Conservation (phyloP, 1,140 invertebrate genomes). For the Stenopsyche tienmushanensis region DNA sequence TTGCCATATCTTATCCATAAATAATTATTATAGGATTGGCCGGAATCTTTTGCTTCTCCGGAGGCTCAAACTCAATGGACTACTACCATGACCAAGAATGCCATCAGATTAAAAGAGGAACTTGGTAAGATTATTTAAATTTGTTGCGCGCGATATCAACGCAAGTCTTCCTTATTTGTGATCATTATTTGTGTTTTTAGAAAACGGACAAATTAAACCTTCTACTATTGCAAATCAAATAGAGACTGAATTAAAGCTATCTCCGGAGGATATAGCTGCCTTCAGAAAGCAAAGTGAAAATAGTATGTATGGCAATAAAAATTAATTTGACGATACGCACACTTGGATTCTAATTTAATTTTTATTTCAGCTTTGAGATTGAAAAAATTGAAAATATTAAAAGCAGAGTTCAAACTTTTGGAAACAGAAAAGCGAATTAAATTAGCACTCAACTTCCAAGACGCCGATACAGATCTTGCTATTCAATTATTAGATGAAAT, state of each 20-base stretch:
- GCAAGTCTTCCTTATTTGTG: too few species aligned
- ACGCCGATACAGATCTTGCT: slow-evolving; percentile 66
- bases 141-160: not conserved
- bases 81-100: slow-evolving; percentile 58
- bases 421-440: slow-evolving; percentile 75
- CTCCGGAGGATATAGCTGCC: slow-evolving; percentile 53
- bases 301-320: slow-evolving; percentile 43
- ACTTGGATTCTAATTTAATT: not conserved
- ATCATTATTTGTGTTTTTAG: slow-evolving; percentile 46
- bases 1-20: too few species aligned
- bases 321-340: too few species aligned
- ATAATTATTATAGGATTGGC: slow-evolving; percentile 54
- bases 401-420: slow-evolving; percentile 69
- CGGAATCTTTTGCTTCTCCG: slow-evolving; percentile 52
- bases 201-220: slow-evolving; percentile 61
- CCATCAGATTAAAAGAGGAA: slow-evolving; percentile 59
- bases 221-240: slow-evolving; percentile 60
- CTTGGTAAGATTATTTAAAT: slow-evolving; percentile 46
- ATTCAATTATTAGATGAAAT: slow-evolving; percentile 63
- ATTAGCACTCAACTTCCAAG: slow-evolving; percentile 62
- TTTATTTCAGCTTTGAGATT: slow-evolving; percentile 3
- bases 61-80: slow-evolving; percentile 62
- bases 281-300: slow-evolving; percentile 52
- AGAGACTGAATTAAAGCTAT: slow-evolving; percentile 57
- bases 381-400: slow-evolving; percentile 57